These are phyloP conservation scores for Chrysina gloriosa DNA, from an alignment of 2,888 invertebrate genomes.

Conservation along the genomic window DNA sequence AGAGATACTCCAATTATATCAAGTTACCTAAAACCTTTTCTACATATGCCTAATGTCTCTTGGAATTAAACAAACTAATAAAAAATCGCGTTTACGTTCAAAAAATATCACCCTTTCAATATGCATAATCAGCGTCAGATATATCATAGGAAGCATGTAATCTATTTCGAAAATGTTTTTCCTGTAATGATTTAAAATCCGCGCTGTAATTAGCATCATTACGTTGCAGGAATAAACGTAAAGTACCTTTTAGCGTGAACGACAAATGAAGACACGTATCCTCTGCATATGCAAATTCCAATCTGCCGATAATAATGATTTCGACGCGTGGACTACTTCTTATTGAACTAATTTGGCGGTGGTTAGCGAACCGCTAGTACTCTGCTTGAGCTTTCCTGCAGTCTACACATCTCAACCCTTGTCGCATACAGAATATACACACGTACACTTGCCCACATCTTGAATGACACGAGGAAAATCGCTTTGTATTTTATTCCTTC, in stretches of 20 bases:
- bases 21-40: too few species aligned
- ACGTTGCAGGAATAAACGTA: slow-evolving; percentile 47
- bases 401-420: slow-evolving; percentile 39
- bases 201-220: slow-evolving; percentile 47
- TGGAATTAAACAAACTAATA: too few species aligned
- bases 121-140: too few species aligned
- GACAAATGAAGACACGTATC: slow-evolving; percentile 63
- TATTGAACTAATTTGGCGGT: slow-evolving; percentile 67
- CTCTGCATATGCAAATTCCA: slow-evolving; percentile 61
- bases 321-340: slow-evolving; percentile 67
- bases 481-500: too few species aligned
- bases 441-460: slow-evolving; percentile 13
- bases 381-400: slow-evolving; percentile 46
- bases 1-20: too few species aligned
- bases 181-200: slow-evolving; percentile 30
- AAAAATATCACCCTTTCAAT: too few species aligned
- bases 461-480: neutral
- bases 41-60: too few species aligned
- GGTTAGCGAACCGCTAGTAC: slow-evolving; percentile 55
- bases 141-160: neutral
- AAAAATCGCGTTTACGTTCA: too few species aligned
- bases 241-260: slow-evolving; percentile 59
- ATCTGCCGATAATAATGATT: slow-evolving; percentile 65
- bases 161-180: slow-evolving; percentile 12
- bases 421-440: slow-evolving; percentile 18